Conservation (phyloP, 1,140 invertebrate species). For the Drosophila varians region DNA sequence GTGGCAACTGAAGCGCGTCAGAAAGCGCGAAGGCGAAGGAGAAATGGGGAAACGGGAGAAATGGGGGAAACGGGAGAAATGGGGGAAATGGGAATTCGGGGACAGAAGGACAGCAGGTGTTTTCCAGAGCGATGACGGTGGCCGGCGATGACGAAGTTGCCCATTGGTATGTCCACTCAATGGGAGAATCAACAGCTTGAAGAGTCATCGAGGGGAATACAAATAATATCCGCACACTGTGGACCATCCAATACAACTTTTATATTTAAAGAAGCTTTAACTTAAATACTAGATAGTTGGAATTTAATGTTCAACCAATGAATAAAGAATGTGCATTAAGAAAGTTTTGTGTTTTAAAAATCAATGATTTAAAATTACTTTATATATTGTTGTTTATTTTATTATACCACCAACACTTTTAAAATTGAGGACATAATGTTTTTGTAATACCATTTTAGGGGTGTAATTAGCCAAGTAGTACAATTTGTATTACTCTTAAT, state of each 20-base stretch:
- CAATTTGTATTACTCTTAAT: too few species aligned
- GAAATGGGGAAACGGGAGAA: background rate
- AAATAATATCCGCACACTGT: slow-evolving; percentile 18
- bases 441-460: too few species aligned
- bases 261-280: too few species aligned
- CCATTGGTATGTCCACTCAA: slow-evolving; percentile 39
- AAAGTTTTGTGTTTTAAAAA: too few species aligned
- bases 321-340: too few species aligned
- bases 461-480: too few species aligned
- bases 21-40: slow-evolving; percentile 8
- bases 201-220: background rate
- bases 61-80: slow-evolving; percentile 5
- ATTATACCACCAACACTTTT: too few species aligned
- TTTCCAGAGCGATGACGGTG: slow-evolving; percentile 27
- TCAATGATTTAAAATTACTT: too few species aligned
- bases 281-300: background rate
- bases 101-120: slow-evolving; percentile 37
- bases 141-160: slow-evolving; percentile 25
- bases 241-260: background rate
- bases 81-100: slow-evolving; percentile 16
- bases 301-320: too few species aligned
- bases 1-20: slow-evolving; percentile 38
- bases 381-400: too few species aligned
- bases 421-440: too few species aligned
- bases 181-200: slow-evolving; percentile 54